phyloP scores from a whole-genome alignment of 2,113 vertebrate species.

The Sapayoa aenigma region DNA sequence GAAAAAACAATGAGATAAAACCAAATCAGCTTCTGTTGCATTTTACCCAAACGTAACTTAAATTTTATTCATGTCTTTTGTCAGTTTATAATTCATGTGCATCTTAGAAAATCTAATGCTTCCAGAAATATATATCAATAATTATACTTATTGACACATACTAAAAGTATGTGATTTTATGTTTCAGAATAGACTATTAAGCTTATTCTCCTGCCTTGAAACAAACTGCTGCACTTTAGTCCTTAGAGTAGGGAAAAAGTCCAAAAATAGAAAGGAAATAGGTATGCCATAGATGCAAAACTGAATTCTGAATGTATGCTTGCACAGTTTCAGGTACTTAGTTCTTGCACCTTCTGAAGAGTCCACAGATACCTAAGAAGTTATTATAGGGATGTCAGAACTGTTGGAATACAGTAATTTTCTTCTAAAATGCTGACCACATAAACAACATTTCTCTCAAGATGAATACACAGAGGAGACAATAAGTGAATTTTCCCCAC shows the following conservation, averaged over 20 bases:
- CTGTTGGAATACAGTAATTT: neutral
- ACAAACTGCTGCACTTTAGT: neutral
- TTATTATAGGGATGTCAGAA: neutral
- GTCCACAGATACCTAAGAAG: neutral
- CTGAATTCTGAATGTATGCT: neutral
- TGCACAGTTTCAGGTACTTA: neutral
- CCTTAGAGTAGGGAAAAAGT: neutral
- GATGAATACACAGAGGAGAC: neutral
- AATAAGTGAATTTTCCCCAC: neutral
- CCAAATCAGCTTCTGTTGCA: neutral
- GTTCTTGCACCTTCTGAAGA: neutral
- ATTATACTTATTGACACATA: neutral
- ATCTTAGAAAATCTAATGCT: neutral
- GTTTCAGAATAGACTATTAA: neutral
- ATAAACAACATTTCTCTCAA: neutral
- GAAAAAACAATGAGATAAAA: neutral
- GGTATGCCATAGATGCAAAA: neutral
- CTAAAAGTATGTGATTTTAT: neutral
- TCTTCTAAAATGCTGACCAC: neutral
- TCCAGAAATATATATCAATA: neutral
- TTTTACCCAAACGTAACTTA: rapidly evolving
- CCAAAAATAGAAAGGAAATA: rapidly evolving
- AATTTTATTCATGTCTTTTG: neutral
- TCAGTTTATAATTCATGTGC: neutral
- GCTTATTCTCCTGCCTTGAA: neutral